phyloP scores from a whole-genome alignment of 2,888 invertebrate genomes.

The Diachrysia chrysitis region DNA sequence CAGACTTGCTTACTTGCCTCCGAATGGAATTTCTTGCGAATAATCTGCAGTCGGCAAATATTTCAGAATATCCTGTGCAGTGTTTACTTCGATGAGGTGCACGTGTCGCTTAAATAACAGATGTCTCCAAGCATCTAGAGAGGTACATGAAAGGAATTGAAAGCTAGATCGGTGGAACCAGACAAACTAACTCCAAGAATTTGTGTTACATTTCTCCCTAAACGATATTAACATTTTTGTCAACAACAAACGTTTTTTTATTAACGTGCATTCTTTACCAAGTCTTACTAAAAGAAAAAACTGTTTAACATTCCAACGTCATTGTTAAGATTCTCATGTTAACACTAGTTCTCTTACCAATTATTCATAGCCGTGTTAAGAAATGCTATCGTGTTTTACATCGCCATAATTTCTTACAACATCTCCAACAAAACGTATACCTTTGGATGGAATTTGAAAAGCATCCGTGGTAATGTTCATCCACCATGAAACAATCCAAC shows the following conservation, averaged over 20 bases:
- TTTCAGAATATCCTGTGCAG: constrained; percentile 48
- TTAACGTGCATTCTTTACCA: background rate
- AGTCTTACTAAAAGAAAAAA: constrained; percentile 8
- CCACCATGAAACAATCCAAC: constrained; percentile 78
- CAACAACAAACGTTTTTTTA: background rate
- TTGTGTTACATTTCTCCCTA: background rate
- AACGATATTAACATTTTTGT: background rate
- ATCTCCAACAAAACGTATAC: constrained; percentile 46
- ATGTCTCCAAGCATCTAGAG: constrained; percentile 8
- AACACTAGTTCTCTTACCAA: constrained; percentile 24
- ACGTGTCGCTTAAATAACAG: constrained; percentile 10
- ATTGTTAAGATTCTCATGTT: constrained; percentile 16
- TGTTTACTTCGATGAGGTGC: constrained; percentile 16
- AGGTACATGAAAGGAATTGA: background rate
- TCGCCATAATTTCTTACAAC: constrained; percentile 30
- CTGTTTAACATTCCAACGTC: constrained; percentile 14
- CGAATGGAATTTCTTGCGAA: constrained; percentile 37
- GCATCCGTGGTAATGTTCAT: constrained; percentile 68
- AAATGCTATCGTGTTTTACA: constrained; percentile 23
- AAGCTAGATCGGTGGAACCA: background rate
- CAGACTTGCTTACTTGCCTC: constrained; percentile 45
- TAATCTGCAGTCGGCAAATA: constrained; percentile 43
- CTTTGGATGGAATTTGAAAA: constrained; percentile 65
- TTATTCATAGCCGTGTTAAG: constrained; percentile 24
- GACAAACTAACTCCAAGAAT: background rate